Conservation (phyloP, 2,888 invertebrate species). For the Leuctra nigra region DNA sequence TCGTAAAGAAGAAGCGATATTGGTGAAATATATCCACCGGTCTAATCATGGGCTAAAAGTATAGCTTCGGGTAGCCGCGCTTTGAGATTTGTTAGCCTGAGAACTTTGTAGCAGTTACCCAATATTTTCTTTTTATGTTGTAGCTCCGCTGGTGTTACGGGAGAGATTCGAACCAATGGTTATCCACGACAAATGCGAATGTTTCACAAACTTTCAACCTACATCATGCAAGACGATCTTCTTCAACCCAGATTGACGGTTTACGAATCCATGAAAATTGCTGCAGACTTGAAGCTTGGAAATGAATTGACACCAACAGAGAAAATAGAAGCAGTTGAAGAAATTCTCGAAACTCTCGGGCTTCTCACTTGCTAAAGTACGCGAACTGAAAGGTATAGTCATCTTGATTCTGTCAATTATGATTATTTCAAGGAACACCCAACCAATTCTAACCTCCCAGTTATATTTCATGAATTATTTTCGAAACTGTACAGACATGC, state of each 20-base stretch:
- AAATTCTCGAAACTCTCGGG: constrained; percentile 64
- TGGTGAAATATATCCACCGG: no score
- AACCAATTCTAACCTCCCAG: neutral
- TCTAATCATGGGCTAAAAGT: no score
- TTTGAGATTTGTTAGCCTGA: no score
- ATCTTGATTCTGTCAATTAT: no score
- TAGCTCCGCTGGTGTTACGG: constrained; percentile 56
- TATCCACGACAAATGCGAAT: constrained; percentile 56
- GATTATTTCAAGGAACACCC: neutral
- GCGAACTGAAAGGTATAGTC: constrained; percentile 48
- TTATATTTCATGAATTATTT: no score
- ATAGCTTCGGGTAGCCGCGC: no score
- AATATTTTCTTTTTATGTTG: no score
- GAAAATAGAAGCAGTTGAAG: constrained; percentile 60
- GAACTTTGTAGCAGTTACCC: no score
- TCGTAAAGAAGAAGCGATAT: no score
- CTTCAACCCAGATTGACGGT: constrained; percentile 66
- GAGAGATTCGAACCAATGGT: constrained; percentile 61
- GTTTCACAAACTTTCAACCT: constrained; percentile 68
- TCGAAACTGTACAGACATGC: no score
- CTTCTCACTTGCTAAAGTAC: constrained; percentile 59
- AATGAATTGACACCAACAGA: constrained; percentile 49
- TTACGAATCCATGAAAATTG: constrained; percentile 64
- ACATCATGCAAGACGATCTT: constrained; percentile 75
- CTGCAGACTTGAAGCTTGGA: constrained; percentile 66